A percentile compares a stretch with the other conserved stretches of the same genome.
Evolutionary conservation across 2,888 invertebrate genomes (phyloP).

Genomic region (Parnassius smintheus): DNA sequence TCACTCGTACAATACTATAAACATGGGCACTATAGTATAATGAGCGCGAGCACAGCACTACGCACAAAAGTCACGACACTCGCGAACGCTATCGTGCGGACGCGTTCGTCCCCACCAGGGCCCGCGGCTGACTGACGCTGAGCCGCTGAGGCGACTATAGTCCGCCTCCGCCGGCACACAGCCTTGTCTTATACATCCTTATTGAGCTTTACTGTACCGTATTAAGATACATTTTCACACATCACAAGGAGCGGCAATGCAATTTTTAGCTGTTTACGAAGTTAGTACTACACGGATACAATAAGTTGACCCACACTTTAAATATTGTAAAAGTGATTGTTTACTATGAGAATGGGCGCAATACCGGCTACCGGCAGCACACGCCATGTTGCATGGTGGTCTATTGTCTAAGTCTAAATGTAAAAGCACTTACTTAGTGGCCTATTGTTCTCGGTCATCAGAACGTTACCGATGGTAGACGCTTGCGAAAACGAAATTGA

Average conservation of each 20-base stretch:
- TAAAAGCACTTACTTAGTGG: constrained; percentile 60
- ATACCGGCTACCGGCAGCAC: constrained; percentile 22
- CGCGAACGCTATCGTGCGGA: constrained; percentile 53
- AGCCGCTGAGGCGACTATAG: constrained; percentile 36
- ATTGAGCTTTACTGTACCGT: constrained; percentile 23
- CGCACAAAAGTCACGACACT: constrained; percentile 54
- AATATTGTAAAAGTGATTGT: constrained; percentile 63
- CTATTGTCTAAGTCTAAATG: constrained; percentile 55
- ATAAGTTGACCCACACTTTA: constrained; percentile 57
- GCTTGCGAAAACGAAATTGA: constrained; percentile 31
- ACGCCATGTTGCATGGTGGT: constrained; percentile 37
- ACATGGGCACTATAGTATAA: constrained; percentile 70
- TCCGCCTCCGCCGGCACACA: constrained; percentile 32
- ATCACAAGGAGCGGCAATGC: constrained; percentile 2
- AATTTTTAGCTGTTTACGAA: constrained; percentile 19
- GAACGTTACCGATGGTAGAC: constrained; percentile 49
- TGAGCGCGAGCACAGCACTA: constrained; percentile 67
- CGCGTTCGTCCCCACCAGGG: constrained; percentile 60
- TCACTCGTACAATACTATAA: constrained; percentile 77
- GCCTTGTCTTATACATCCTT: constrained; percentile 17
- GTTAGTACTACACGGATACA: constrained; percentile 40
- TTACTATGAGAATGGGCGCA: constrained; percentile 56
- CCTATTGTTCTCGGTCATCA: constrained; percentile 63
- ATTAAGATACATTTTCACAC: constrained; percentile 21
- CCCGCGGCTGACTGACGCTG: constrained; percentile 58